phyloP scores from a whole-genome alignment of 2,888 invertebrate species.

The Campaea margaritaria region DNA sequence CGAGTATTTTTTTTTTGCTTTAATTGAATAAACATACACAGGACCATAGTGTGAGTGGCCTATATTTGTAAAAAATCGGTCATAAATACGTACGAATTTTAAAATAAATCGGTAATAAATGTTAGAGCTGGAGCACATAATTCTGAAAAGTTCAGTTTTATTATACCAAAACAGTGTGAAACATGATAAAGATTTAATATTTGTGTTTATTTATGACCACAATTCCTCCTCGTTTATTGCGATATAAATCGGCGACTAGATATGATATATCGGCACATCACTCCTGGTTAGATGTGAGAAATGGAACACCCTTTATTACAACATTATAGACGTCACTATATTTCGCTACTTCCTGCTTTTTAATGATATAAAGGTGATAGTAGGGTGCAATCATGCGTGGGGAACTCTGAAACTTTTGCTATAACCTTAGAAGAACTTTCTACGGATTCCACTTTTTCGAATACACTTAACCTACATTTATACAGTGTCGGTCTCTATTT shows the following conservation, averaged over 20 bases:
- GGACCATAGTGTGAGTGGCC: too few relatives aligned
- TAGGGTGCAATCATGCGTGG: not conserved
- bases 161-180: constrained; percentile 43
- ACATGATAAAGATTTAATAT: constrained; percentile 71
- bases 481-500: too few relatives aligned
- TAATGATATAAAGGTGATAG: constrained; percentile 1
- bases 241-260: constrained; percentile 81
- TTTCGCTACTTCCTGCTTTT: constrained; percentile 41
- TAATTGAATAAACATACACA: too few relatives aligned
- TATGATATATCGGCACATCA: constrained; percentile 83
- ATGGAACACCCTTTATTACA: constrained; percentile 73
- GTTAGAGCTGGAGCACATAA: too few relatives aligned
- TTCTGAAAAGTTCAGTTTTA: constrained; percentile 17
- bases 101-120: too few relatives aligned
- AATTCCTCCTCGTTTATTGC: constrained; percentile 77
- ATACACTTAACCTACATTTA: too few relatives aligned
- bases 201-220: constrained; percentile 73
- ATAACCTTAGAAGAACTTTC: too few relatives aligned
- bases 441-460: too few relatives aligned
- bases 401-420: not conserved
- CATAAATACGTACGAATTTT: too few relatives aligned
- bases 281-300: constrained; percentile 78
- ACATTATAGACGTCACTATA: constrained; percentile 66
- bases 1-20: too few relatives aligned
- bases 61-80: too few relatives aligned